Evolutionary conservation across 2,113 vertebrate genomes (phyloP).

Genomic region (Circaetus cinerascens): DNA sequence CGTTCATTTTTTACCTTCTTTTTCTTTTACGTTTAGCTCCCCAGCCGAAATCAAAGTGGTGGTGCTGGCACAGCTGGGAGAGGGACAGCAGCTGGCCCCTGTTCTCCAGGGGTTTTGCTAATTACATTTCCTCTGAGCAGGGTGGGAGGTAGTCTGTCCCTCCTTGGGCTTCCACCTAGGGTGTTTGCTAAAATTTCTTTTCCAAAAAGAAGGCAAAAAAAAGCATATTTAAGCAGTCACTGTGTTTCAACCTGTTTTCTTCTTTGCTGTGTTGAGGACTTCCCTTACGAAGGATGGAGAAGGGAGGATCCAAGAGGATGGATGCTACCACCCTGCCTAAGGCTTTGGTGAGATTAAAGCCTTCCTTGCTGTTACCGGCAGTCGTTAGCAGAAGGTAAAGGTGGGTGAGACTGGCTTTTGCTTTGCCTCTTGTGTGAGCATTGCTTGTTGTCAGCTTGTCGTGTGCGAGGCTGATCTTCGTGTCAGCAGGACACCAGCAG

Average conservation of each 20-base stretch:
- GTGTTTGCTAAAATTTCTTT: neutral
- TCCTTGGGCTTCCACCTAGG: neutral
- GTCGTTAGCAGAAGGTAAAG: neutral
- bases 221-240: neutral
- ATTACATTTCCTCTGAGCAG: neutral
- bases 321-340: neutral
- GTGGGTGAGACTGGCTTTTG: neutral
- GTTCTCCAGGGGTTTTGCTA: neutral
- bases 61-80: neutral
- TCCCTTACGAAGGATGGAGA: neutral
- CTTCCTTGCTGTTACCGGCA: neutral
- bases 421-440: neutral
- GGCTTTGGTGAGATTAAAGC: neutral
- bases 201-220: neutral
- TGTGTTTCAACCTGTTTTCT: neutral
- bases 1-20: neutral
- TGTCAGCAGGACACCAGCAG: neutral
- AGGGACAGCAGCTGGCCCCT: neutral
- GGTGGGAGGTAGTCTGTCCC: too few species aligned
- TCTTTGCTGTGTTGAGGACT: neutral
- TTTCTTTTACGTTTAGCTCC: neutral
- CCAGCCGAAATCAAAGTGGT: neutral
- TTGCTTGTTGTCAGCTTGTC: neutral
- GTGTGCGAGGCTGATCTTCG: fast-evolving
- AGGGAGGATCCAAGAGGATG: neutral